phyloP scores from a whole-genome alignment of 2,113 vertebrate species.

The Condylura cristata region DNA sequence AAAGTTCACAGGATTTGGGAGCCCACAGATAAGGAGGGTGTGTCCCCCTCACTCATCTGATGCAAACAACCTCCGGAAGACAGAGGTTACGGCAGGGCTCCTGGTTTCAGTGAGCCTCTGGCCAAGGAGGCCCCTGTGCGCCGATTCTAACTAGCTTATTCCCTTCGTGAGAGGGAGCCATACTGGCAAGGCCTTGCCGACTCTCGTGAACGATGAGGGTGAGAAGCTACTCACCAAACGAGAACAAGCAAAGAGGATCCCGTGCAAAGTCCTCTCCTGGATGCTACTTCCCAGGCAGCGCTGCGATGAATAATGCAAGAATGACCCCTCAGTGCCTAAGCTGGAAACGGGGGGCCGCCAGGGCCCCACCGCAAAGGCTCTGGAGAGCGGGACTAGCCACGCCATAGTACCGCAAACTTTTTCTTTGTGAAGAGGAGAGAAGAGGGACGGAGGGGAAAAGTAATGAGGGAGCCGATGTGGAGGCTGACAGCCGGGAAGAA shows the following conservation, averaged over 20 bases:
- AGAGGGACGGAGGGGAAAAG: too few species aligned
- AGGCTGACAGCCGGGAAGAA: slow-evolving; percentile 13
- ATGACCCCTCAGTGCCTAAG: neutral
- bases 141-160: too few species aligned
- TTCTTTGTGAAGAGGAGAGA: neutral
- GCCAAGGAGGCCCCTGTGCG: neutral
- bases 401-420: neutral
- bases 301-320: neutral
- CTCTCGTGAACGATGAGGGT: too few species aligned
- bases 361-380: neutral
- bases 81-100: neutral
- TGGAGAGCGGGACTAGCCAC: neutral
- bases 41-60: neutral
- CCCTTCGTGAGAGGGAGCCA: too few species aligned
- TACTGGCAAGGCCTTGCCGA: too few species aligned
- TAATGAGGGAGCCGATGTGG: too few species aligned
- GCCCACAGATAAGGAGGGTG: neutral
- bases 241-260: neutral
- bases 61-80: neutral
- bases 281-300: neutral
- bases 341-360: neutral
- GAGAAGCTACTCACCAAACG: too few species aligned
- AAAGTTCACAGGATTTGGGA: neutral
- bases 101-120: neutral
- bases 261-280: neutral